phyloP scores from a whole-genome alignment of 2,113 vertebrate species.

The Pycnonotus jocosus region DNA sequence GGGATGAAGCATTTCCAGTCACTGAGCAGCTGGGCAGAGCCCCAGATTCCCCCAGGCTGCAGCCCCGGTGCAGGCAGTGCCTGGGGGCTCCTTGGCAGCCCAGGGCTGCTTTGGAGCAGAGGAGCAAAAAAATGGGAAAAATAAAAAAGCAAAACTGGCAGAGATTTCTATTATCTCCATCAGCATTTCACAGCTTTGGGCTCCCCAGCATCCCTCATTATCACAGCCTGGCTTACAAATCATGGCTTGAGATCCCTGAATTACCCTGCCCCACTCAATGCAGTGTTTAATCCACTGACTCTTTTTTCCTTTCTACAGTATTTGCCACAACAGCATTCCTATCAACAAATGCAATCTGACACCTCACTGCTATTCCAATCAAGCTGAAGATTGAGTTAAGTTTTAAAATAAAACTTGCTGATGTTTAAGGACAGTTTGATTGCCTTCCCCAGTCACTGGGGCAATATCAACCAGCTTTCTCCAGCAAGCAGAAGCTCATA shows the following conservation, averaged over 20 bases:
- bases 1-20: background rate
- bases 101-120: background rate
- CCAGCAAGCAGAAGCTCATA: background rate
- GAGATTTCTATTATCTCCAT: background rate
- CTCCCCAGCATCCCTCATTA: background rate
- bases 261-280: background rate
- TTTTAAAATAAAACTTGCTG: background rate
- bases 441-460: background rate
- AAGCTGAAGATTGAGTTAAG: background rate
- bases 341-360: background rate
- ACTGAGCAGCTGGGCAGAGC: background rate
- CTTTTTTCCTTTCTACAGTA: background rate
- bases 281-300: background rate
- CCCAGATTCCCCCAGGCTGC: background rate
- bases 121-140: background rate
- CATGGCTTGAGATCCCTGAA: background rate
- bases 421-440: background rate
- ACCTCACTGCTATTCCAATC: background rate
- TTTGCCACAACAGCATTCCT: background rate
- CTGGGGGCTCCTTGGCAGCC: background rate
- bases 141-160: background rate
- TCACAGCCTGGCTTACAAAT: background rate
- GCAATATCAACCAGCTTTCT: background rate
- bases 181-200: background rate
- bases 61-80: background rate